phyloP scores from a whole-genome alignment of 2,888 invertebrate genomes.

The Poecilus cupreus region DNA sequence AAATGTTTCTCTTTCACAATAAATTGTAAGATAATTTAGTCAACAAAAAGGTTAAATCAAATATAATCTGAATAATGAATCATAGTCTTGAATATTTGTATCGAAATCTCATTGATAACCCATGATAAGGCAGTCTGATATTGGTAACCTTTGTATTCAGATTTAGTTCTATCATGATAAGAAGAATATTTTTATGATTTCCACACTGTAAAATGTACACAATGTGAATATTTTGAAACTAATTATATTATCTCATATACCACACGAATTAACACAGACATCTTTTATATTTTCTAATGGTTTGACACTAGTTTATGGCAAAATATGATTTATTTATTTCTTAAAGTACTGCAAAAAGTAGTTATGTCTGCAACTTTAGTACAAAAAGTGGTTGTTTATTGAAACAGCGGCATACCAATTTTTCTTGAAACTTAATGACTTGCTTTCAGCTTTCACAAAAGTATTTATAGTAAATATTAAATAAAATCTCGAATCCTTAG shows the following conservation, averaged over 20 bases:
- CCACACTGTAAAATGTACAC: neutral
- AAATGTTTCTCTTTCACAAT: conserved; percentile 1
- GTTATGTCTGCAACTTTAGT: too few relatives aligned
- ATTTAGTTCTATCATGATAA: conserved; percentile 23
- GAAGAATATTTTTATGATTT: conserved; percentile 31
- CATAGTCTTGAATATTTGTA: conserved; percentile 32
- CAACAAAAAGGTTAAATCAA: conserved; percentile 34
- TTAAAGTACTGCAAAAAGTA: too few relatives aligned
- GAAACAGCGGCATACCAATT: too few relatives aligned
- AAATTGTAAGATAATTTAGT: conserved; percentile 8
- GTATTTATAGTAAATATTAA: too few relatives aligned
- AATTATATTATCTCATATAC: neutral
- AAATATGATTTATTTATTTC: too few relatives aligned
- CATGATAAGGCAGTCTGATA: conserved; percentile 30
- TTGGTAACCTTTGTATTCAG: conserved; percentile 28
- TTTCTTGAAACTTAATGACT: too few relatives aligned
- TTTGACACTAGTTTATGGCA: too few relatives aligned
- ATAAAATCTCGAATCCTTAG: too few relatives aligned
- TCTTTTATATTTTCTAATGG: too few relatives aligned
- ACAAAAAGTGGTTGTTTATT: too few relatives aligned
- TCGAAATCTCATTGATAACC: conserved; percentile 41
- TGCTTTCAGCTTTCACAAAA: too few relatives aligned
- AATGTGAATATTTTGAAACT: neutral
- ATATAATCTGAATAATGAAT: conserved; percentile 25
- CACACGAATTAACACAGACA: too few relatives aligned